Conservation (phyloP, 2,888 invertebrate genomes). For the Noctua fimbriata region DNA sequence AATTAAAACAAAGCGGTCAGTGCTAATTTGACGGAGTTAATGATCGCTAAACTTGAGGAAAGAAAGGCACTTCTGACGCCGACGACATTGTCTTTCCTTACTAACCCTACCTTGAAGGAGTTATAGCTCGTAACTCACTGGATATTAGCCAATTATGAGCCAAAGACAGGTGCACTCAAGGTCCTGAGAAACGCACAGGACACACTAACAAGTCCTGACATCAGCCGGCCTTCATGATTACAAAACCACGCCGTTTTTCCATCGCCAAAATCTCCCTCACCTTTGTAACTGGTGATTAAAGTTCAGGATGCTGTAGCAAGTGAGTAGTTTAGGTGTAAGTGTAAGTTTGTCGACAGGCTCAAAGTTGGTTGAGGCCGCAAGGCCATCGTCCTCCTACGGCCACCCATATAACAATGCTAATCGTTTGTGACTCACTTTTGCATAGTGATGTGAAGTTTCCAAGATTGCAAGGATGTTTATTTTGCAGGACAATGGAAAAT, state of each 20-base stretch:
- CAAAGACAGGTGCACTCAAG: slow-evolving; percentile 69
- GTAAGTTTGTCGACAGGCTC: slow-evolving; percentile 59
- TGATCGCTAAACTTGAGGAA: slow-evolving; percentile 33
- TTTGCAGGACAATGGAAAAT: slow-evolving; percentile 14
- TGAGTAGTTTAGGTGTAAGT: slow-evolving; percentile 35
- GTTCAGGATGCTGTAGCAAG: slow-evolving; percentile 50
- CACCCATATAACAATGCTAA: slow-evolving; percentile 80
- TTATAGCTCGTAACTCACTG: slow-evolving; percentile 54
- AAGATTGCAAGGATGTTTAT: slow-evolving; percentile 36
- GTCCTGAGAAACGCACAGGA: slow-evolving; percentile 67
- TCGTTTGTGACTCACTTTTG: slow-evolving; percentile 66
- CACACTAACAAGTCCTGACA: slow-evolving; percentile 72
- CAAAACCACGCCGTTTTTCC: slow-evolving; percentile 26
- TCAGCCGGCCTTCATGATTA: slow-evolving; percentile 63
- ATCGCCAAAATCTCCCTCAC: neutral
- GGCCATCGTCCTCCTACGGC: slow-evolving; percentile 84
- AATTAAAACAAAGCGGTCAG: slow-evolving; percentile 40
- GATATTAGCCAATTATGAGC: slow-evolving; percentile 62
- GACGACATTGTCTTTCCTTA: slow-evolving; percentile 41
- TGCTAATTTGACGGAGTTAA: slow-evolving; percentile 45
- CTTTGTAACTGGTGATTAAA: slow-evolving; percentile 29
- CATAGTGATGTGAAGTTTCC: slow-evolving; percentile 59
- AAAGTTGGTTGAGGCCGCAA: slow-evolving; percentile 71
- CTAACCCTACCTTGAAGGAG: slow-evolving; percentile 48
- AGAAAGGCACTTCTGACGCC: slow-evolving; percentile 46